Percentiles rank a stretch among this genome's conserved stretches.
These are phyloP conservation scores for Tonatia bakeri DNA, from an alignment of 2,113 vertebrate species.

Conservation along the genomic window DNA sequence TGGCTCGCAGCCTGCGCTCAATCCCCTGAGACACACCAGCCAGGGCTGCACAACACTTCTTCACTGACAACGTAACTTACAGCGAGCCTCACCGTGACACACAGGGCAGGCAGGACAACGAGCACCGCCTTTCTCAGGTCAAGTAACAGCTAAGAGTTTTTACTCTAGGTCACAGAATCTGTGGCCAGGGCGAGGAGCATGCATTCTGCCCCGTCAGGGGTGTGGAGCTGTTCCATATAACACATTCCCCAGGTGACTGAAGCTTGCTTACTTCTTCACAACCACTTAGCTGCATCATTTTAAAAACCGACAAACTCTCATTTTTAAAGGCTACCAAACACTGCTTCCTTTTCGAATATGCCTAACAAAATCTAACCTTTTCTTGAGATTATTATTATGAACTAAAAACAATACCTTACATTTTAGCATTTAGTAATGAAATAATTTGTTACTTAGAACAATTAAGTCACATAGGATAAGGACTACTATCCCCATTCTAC, in stretches of 20 bases:
- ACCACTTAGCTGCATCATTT: neutral
- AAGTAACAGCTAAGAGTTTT: neutral
- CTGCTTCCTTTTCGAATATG: neutral
- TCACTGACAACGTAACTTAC: neutral
- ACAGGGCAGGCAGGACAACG: neutral
- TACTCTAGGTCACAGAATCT: neutral
- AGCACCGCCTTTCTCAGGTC: neutral
- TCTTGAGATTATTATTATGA: neutral
- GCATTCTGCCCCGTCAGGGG: neutral
- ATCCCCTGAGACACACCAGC: too few species aligned
- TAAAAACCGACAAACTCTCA: neutral
- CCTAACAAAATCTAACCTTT: neutral
- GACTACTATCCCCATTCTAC: neutral
- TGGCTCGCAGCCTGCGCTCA: too few species aligned
- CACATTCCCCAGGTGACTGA: neutral
- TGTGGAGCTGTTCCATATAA: neutral
- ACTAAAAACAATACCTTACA: neutral
- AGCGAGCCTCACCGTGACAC: neutral
- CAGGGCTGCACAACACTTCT: neutral
- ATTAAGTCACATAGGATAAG: neutral
- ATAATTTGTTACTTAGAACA: neutral
- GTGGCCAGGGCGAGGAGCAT: neutral
- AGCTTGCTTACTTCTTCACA: neutral
- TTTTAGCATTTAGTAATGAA: neutral
- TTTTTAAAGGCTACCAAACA: neutral